A percentile compares a stretch with the other conserved stretches of the same genome.
Conservation (phyloP, 2,113 vertebrate species). For the Coptodon bakossiorum region DNA sequence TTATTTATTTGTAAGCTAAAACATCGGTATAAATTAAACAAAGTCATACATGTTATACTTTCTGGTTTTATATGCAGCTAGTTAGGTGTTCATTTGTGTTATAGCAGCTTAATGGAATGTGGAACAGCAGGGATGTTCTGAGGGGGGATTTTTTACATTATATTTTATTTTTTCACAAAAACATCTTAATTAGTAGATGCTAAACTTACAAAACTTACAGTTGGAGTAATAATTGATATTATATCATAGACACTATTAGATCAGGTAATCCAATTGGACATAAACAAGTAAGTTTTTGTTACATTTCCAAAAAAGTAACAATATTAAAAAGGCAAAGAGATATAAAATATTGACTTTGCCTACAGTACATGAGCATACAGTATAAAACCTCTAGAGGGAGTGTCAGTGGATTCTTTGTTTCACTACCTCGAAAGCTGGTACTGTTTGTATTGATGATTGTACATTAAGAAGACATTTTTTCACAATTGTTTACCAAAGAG, state of each 20-base stretch:
- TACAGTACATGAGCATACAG: not conserved
- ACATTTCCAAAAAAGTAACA: not conserved
- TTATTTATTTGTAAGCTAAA: not conserved
- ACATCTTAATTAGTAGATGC: not conserved
- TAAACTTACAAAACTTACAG: not conserved
- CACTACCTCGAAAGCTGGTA: not conserved
- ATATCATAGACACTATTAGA: not conserved
- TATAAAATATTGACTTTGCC: not conserved
- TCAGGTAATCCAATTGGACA: not conserved
- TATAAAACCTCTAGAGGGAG: not conserved
- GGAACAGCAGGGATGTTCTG: not conserved
- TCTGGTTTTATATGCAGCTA: not conserved
- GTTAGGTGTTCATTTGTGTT: not conserved
- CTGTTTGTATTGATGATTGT: not conserved
- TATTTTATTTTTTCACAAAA: not conserved
- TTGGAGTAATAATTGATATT: not conserved
- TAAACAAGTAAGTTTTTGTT: not conserved
- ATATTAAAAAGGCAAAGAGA: not conserved
- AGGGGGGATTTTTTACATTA: not conserved
- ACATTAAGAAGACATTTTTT: fast-evolving
- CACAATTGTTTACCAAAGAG: not conserved
- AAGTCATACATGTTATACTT: not conserved
- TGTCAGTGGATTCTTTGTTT: not conserved
- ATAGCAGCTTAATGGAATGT: not conserved
- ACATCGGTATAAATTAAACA: not conserved